Conservation (phyloP, 2,797 vertebrate genomes). For the Leptatherina wallacei region DNA sequence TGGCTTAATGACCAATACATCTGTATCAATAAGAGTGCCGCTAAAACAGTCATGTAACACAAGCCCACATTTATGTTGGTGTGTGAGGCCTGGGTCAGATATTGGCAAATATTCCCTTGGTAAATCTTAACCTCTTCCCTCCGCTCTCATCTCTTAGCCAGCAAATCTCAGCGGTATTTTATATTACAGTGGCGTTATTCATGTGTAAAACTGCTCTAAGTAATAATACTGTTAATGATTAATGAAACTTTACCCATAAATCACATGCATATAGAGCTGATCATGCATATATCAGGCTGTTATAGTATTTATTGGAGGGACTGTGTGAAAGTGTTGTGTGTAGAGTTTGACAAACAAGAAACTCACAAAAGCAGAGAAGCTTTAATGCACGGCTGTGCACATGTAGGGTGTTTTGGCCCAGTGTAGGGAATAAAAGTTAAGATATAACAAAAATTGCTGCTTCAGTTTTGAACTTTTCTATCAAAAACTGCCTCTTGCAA, state of each 20-base stretch:
- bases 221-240: constrained; percentile 54
- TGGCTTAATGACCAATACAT: constrained; percentile 83
- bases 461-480: constrained; percentile 8
- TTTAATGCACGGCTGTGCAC: constrained; percentile 8
- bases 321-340: neutral
- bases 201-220: constrained; percentile 56
- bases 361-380: neutral
- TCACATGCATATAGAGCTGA: constrained; percentile 29
- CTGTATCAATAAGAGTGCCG: constrained; percentile 76
- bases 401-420: constrained; percentile 6
- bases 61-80: constrained; percentile 61
- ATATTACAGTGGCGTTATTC: constrained; percentile 52
- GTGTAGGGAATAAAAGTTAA: constrained; percentile 1
- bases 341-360: neutral
- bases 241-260: constrained; percentile 53
- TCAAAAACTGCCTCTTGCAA: neutral
- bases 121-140: constrained; percentile 63
- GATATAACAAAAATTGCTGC: neutral
- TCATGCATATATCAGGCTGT: constrained; percentile 22
- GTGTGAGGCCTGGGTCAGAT: constrained; percentile 55
- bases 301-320: constrained; percentile 29
- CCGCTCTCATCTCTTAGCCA: constrained; percentile 66
- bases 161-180: constrained; percentile 43
- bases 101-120: constrained; percentile 66
- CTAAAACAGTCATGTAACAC: constrained; percentile 71